Base-by-base conservation (phyloP, 2,113 vertebrate genomes). In the Oriolus oriolus region DNA sequence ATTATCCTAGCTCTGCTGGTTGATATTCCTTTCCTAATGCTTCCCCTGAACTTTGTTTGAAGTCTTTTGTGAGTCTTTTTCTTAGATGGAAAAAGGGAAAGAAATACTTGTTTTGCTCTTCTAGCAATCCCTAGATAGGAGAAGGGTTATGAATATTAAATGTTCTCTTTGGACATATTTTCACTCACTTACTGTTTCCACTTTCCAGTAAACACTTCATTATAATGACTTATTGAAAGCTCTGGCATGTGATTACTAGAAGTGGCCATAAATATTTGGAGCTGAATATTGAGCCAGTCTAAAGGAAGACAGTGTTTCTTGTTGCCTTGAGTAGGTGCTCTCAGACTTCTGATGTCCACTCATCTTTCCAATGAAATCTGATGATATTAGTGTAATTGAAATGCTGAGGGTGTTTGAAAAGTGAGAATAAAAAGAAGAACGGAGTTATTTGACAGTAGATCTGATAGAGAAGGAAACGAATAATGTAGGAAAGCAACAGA, bases 401-500 rank as follows among this genome's bases (percentile, higher is more conserved):
- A 31, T 45, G 11, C 61, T 35, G 39, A 83, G 20, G 65, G 33
- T 71, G 45, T 87, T 90, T 79, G 70, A 90, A 92, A 66, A 95
- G 83, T 86, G 79, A 73, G 59, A 96, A 90, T 80, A 87, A 96
- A 93, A 96, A 56, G 30, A 84, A 59, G 54, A 71, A 63, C 53
- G 4, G 41, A 96, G 76, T 94, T 89, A 81, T 93, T 65, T 89
- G 89, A 83, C 60, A 26, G 73, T 80, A 91, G 93, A 96, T 96
- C 86, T 96, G 88, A 90, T 94, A 92, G 80, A 96, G 84, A 90
- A 84, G 76, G 87, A 84, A 94, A 95, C 95, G 69, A 97, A 94
- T 93, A 94, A 95, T 60, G 52, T 47, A 91, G 74, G 84, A 82
- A 97, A 96, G 75, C 49, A 87, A 87, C 82, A 78, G 70, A 74